Percentiles rank a stretch among this genome's conserved stretches.
Conservation (phyloP, 2,113 vertebrate genomes). For the Strix uralensis region DNA sequence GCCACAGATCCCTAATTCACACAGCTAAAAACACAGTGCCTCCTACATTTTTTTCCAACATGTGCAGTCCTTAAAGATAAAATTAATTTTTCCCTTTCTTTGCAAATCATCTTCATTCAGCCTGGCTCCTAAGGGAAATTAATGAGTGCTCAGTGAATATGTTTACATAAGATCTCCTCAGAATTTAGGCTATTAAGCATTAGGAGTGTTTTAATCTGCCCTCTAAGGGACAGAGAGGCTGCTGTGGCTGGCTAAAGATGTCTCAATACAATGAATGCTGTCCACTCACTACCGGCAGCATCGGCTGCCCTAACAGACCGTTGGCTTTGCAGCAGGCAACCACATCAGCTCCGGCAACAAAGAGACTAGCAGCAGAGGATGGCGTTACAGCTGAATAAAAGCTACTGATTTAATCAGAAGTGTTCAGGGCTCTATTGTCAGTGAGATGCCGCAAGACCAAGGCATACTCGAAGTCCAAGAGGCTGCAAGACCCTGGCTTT, state of each 20-base stretch:
- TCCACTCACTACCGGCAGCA: not conserved
- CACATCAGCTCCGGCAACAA: not conserved
- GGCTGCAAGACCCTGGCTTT: not conserved
- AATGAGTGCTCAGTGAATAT: constrained; percentile 18
- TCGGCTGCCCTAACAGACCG: not conserved
- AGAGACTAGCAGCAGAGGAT: not conserved
- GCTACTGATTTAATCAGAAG: not conserved
- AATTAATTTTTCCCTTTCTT: constrained; percentile 35
- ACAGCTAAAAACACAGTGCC: not conserved
- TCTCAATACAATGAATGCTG: not conserved
- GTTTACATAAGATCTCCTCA: constrained; percentile 51
- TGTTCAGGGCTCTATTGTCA: not conserved
- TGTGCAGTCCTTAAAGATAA: constrained; percentile 2
- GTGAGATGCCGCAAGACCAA: fast-evolving
- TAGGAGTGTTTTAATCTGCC: constrained; percentile 28
- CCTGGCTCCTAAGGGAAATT: constrained; percentile 49
- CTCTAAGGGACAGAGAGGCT: not conserved
- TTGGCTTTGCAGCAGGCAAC: not conserved
- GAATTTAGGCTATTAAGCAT: constrained; percentile 33
- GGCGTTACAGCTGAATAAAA: not conserved
- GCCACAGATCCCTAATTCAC: not conserved
- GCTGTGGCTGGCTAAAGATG: not conserved
- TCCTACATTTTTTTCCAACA: not conserved
- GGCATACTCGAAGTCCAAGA: not conserved
- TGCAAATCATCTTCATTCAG: constrained; percentile 36